Base-by-base conservation (phyloP, 2,888 invertebrate genomes). In the Callyntrura guangdongensis region DNA sequence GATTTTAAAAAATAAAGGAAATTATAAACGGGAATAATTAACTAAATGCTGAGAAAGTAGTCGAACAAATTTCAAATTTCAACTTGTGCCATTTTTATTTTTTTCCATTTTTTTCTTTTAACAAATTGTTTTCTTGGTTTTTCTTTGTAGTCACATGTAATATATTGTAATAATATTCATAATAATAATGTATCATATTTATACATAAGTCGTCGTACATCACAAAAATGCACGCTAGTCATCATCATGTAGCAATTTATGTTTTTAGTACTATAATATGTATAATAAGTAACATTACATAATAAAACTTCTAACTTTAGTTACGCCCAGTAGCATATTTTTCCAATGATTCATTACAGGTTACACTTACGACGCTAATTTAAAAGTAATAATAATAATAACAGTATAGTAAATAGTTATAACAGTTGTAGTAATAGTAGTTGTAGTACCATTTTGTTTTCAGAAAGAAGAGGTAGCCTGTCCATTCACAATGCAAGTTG, bases 61-160 rank as follows among this genome's bases (percentile, higher is more conserved):
- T n/a, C n/a, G n/a, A n/a, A n/a, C n/a, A n/a, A n/a, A n/a, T n/a
- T 45, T 45, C 49, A 47, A 67, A 77, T 87, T 74, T 87, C 87
- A 87, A 88, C 82, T 90, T 90, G 86, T 90, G 90, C 90, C 90
- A 90, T 90, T 90, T 90, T 90, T 90, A 90, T 90, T 36, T 36
- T n/a, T 36, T 90, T 86, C 74, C 86, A 79, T 90, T 90, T 89
- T 89, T 90, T 86, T 81, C 81, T 85, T 90, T 90, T 83, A 90
- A 82, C 86, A 90, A 90, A 86, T 90, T 86, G 36, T 36, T 69
- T 88, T 88, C 77, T 69, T 87, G 88, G 88, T 89, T 82, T 89
- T 82, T 84, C 83, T 61, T 84, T 27, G 47, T 53, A 59, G 88
- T 83, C 83, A 88, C 84, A 69, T 86, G 64, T 59, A 36, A 36